Evolutionary conservation across 2,113 vertebrate species (phyloP).

Genomic region (Isichthys henryi): DNA sequence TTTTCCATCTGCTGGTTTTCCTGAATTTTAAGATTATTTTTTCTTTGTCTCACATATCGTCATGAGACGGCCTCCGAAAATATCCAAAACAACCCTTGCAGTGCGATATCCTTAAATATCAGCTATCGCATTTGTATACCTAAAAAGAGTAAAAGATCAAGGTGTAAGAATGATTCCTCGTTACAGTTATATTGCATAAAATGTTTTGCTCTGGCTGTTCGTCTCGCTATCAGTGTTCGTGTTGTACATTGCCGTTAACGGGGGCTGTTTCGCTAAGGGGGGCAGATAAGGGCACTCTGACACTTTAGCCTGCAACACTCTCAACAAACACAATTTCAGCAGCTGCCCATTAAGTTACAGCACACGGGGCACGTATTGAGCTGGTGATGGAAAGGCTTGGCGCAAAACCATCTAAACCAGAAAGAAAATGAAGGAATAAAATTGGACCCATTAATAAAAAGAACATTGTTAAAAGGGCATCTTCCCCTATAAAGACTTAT

Average conservation of each 20-base stretch:
- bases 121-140: not conserved
- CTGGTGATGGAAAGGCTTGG: conserved; percentile 30
- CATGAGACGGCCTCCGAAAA: not conserved
- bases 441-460: not conserved
- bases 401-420: conserved; percentile 39
- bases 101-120: not conserved
- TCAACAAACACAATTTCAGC: conserved; percentile 40
- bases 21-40: not conserved
- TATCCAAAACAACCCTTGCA: not conserved
- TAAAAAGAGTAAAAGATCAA: not conserved
- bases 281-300: not conserved
- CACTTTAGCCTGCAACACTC: conserved; percentile 16
- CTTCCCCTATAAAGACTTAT: conserved; percentile 8
- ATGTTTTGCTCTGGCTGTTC: not conserved
- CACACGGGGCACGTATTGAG: conserved; percentile 23
- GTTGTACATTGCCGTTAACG: not conserved
- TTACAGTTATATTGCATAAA: not conserved
- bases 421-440: conserved; percentile 29
- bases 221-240: not conserved
- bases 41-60: not conserved
- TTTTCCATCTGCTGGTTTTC: not conserved
- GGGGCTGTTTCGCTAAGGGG: not conserved
- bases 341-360: conserved; percentile 41
- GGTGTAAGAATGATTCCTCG: not conserved
- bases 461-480: not conserved